Base-by-base conservation (phyloP, 1,140 invertebrate species). In the Caenorhabditis briggsae region DNA sequence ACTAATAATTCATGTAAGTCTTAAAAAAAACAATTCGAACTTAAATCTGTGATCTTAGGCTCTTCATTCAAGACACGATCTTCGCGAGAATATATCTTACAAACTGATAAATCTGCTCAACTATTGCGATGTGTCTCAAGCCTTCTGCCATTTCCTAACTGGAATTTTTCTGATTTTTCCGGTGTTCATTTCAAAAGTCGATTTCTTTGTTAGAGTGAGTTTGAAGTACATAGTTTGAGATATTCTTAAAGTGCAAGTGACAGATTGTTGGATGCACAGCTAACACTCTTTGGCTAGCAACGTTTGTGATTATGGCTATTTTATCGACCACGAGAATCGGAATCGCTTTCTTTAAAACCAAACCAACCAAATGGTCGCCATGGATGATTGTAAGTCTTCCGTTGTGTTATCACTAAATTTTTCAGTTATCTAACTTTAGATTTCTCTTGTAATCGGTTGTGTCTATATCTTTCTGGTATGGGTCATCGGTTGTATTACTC, bases 81-180 rank as follows among this genome's bases (percentile, higher is more conserved):
- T 74, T 16, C 14, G n/a, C 2, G 43, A 74, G 18, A 74, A 74
- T 46, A 20, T 74, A 46, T 46, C 65, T n/a, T 74, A 74, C 41
- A 74, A 48, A 48, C 41, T 74, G 7, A n/a, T 74, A 12, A 74
- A 46, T 74, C 0, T 74, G 18, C 65, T 74, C 11, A 74, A 46
- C 41, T 18, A 18, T 18, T 74, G 65, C 46, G 65, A 74, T 48
- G 11, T 74, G 2, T 48, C 18, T n/a, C 65, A 74, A 20, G 14
- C 65, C 6, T 16, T 74, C 18, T 46, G 41, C n/a, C 65, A 74
- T n/a, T 74, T 74, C 46, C n/a, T 74, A 74, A 74, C 65, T 0
- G 65, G 65, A 9, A 46, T 74, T n/a, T 74, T 74, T 41, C 18
- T 74, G 14, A 48, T 74, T 46, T 74, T 74, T 12, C 65, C 65